These are phyloP conservation scores for Micrasema longulum DNA, from an alignment of 1,140 invertebrate species.

Conservation along the genomic window DNA sequence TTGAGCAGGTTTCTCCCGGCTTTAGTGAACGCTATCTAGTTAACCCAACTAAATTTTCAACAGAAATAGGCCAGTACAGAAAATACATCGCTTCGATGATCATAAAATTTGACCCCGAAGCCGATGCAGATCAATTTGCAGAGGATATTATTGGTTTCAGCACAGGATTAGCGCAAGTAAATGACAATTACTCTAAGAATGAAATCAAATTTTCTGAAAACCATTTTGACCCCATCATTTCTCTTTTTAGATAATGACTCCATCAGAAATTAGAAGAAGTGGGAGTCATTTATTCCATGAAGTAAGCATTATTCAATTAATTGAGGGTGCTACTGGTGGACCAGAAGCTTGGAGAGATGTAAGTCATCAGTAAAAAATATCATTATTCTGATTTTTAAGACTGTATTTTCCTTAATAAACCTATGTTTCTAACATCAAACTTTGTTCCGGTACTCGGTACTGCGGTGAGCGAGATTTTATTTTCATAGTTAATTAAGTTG, in stretches of 20 bases:
- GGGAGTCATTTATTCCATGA: conserved; percentile 80
- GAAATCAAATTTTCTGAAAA: too few relatives aligned
- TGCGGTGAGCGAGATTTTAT: too few relatives aligned
- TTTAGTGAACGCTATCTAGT: conserved; percentile 75
- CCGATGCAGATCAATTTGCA: conserved; percentile 68
- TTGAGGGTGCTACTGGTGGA: conserved; percentile 63
- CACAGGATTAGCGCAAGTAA: conserved; percentile 75
- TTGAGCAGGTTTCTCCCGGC: conserved; percentile 76
- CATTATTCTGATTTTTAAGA: too few relatives aligned
- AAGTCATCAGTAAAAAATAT: too few relatives aligned
- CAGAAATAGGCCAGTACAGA: conserved; percentile 72
- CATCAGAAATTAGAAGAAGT: conserved; percentile 76
- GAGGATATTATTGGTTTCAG: conserved; percentile 79
- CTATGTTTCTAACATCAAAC: too few relatives aligned
- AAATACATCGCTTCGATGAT: conserved; percentile 72
- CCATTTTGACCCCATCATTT: too few relatives aligned
- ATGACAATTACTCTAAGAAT: neutral
- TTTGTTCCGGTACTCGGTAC: too few relatives aligned
- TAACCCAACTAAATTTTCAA: conserved; percentile 70
- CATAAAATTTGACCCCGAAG: conserved; percentile 65
- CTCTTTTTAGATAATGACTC: conserved; percentile 76
- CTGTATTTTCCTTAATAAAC: too few relatives aligned
- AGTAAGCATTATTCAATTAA: conserved; percentile 74
- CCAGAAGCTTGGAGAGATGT: conserved; percentile 66
- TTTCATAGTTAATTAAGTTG: too few relatives aligned